Percentiles rank a stretch among this genome's conserved stretches.
Conservation (phyloP, 2,888 invertebrate species). For the Frankliniella intonsa region DNA sequence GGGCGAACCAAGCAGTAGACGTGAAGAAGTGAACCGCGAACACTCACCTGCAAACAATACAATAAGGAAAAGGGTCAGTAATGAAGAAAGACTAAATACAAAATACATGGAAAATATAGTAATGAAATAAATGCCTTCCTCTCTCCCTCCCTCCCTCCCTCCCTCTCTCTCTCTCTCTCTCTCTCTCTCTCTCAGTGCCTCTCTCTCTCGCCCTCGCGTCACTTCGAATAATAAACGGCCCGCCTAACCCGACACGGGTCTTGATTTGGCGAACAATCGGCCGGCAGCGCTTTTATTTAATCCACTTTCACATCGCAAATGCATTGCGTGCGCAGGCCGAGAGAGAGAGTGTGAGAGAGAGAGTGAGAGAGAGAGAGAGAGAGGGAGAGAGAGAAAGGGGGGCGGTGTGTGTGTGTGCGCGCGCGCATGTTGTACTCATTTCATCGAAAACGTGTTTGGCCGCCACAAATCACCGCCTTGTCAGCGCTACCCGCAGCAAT, state of each 20-base stretch:
- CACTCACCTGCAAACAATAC: no score
- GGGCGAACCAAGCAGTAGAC: no score
- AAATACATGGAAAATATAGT: no score
- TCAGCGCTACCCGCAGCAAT: constrained; percentile 8
- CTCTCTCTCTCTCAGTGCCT: constrained; percentile 1
- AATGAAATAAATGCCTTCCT: background rate
- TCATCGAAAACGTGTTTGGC: constrained; percentile 2
- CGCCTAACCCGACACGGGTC: background rate
- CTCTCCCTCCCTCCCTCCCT: background rate
- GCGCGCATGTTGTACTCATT: background rate
- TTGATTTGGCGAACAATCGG: background rate
- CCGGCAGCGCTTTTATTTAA: constrained; percentile 4
- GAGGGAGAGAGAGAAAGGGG: background rate
- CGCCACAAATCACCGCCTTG: constrained; percentile 23
- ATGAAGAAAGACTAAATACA: no score
- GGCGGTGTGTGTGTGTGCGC: background rate
- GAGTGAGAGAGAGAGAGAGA: background rate
- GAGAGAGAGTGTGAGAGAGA: background rate
- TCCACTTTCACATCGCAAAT: constrained; percentile 14
- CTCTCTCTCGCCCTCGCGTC: background rate
- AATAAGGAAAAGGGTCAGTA: no score
- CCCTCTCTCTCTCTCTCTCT: constrained; percentile 3
- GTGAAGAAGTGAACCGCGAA: no score
- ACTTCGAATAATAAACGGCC: background rate
- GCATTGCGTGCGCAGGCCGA: background rate